Evolutionary conservation across 2,888 invertebrate species (phyloP), one percentile per base, ranked within the genome.

Genomic region (Napeogenes sylphis): DNA sequence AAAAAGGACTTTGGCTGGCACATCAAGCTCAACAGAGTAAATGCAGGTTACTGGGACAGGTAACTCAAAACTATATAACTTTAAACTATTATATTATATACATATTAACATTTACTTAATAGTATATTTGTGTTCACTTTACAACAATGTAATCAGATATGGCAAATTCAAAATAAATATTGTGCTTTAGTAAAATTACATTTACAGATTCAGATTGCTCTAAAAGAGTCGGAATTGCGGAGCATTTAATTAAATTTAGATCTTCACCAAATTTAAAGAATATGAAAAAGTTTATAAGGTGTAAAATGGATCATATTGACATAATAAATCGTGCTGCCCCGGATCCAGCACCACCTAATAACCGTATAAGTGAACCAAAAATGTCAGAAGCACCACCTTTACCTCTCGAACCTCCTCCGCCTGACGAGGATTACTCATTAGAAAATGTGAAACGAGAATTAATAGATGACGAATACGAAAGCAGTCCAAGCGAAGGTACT

Each of bases 211-310:
- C 65, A 54, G 64, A 63, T 38, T 67, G 68, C 56, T 62, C 65
- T 57, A 68, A 68, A 61, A 71, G 70, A 70, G 68, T 72, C 45
- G 74, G 73, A 42, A 75, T 74, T 61, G 77, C 81, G 68, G 82
- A 81, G 64, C 76, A 81, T 42, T 68, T 69, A 10, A 76, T 84
- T 47, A 79, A 79, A 38, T 84, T 84, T 68, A 75, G 78, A 14
- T 79, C 84, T 14, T 84, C 83, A 0, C 81, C 81, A 32, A 84
- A 85, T 65, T 83, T 84, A 56, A 83, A 80, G 71, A 82, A 84
- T 45, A 87, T 86, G 86, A 84, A 80, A 68, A 87, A 87, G 56
- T 84, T 82, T 66, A 70, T 84, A 1, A 78, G 80, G 51, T 79
- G 75, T 0, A 81, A 83, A 67, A 77, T 80, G 58, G 79, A 80